Evolutionary conservation across 2,113 vertebrate genomes (phyloP).

Genomic region (Pachyramphus minor): DNA sequence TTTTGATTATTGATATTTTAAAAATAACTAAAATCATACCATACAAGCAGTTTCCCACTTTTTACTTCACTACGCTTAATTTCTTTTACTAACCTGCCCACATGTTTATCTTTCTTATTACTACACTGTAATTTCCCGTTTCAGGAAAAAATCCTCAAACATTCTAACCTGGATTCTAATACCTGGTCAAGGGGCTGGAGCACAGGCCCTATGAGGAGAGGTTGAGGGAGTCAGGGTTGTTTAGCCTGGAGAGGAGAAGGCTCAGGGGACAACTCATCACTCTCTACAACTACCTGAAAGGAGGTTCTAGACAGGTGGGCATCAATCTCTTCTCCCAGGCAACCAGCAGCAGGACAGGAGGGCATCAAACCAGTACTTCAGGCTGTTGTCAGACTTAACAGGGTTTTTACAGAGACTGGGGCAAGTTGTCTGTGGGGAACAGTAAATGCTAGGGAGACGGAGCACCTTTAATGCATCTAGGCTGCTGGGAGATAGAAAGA

Average conservation of each 20-base stretch:
- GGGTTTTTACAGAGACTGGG: no score
- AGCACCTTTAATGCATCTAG: no score
- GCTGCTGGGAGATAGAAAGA: no score
- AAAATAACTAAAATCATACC: background rate
- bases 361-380: no score
- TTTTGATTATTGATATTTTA: background rate
- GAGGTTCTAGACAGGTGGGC: background rate
- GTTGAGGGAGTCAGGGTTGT: background rate
- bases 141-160: background rate
- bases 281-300: background rate
- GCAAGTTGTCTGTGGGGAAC: no score
- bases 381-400: no score
- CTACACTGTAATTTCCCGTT: background rate
- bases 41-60: background rate
- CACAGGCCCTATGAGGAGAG: background rate
- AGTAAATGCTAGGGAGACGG: no score
- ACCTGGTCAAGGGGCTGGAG: background rate
- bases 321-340: background rate
- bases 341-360: background rate
- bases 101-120: background rate
- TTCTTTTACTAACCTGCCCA: background rate
- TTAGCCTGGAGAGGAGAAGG: background rate
- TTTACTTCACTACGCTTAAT: background rate
- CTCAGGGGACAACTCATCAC: background rate
- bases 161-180: background rate